A percentile compares a stretch with the other conserved stretches of the same genome.
phyloP scores from a whole-genome alignment of 2,888 invertebrate genomes.

The Protonemura montana region DNA sequence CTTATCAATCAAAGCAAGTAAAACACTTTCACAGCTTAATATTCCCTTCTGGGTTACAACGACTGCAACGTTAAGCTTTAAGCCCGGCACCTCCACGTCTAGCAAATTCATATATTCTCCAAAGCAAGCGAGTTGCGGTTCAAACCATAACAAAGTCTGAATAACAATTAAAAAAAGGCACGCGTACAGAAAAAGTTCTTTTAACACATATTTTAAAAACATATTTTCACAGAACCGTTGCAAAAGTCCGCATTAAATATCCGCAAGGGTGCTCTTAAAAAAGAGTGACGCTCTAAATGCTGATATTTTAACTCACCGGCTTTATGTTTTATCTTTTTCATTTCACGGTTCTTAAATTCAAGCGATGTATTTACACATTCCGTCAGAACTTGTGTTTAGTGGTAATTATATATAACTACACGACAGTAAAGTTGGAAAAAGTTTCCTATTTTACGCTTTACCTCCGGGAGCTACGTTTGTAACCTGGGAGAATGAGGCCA shows the following conservation, averaged over 20 bases:
- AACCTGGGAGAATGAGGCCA: background rate
- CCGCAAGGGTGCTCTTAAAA: background rate
- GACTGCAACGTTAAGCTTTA: background rate
- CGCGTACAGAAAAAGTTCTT: background rate
- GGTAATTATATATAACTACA: background rate
- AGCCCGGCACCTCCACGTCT: background rate
- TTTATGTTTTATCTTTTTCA: constrained; percentile 17
- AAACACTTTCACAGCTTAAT: too few species aligned
- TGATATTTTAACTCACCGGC: background rate
- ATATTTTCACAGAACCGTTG: background rate
- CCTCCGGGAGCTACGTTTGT: background rate
- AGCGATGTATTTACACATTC: constrained; percentile 19
- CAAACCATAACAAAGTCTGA: background rate
- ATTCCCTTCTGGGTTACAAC: too few species aligned
- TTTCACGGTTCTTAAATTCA: constrained; percentile 15
- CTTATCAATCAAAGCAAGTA: too few species aligned
- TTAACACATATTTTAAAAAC: constrained; percentile 16
- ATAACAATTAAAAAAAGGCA: constrained; percentile 5
- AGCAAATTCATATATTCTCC: background rate
- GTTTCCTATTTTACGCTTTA: background rate
- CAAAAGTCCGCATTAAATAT: constrained; percentile 14
- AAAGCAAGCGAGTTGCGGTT: background rate
- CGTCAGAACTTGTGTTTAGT: background rate
- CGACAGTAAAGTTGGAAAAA: background rate
- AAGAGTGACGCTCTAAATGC: background rate